These are phyloP conservation scores for Athene cunicularia DNA, from an alignment of 2,113 vertebrate species.

Conservation along the genomic window DNA sequence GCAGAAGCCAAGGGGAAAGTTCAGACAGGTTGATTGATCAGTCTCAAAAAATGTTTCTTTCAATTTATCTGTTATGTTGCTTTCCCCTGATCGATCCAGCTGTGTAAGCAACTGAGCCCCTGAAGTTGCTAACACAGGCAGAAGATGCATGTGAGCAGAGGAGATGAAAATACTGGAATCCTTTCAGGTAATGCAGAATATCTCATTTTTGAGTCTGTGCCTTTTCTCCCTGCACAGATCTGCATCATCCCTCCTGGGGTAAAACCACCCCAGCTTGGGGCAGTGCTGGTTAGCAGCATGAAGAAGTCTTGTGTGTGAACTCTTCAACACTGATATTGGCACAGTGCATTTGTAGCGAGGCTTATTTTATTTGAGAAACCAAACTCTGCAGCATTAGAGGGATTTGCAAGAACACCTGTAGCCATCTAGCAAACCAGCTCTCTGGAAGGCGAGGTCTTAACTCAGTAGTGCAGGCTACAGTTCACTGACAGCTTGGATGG, in stretches of 20 bases:
- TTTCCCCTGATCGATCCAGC: background rate
- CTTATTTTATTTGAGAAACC: background rate
- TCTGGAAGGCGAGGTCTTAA: fast-evolving
- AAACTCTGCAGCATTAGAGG: background rate
- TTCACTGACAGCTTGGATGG: background rate
- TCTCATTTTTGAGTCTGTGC: background rate
- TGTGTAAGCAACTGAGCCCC: background rate
- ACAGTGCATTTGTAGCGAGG: background rate
- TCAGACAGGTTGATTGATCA: background rate
- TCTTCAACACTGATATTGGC: background rate
- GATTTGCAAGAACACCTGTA: background rate
- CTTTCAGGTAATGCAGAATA: background rate
- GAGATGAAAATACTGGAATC: background rate
- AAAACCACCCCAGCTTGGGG: background rate
- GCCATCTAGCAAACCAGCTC: background rate
- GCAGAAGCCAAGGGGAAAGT: background rate
- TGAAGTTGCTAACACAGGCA: background rate
- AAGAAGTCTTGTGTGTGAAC: too few species aligned
- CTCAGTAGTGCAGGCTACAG: background rate
- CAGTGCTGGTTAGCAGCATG: background rate
- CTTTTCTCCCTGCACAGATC: background rate
- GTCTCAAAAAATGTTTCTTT: background rate
- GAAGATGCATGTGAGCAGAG: background rate
- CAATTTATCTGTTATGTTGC: fast-evolving
- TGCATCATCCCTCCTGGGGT: background rate